Evolutionary conservation across 2,888 invertebrate species (phyloP).

Genomic region (Schizaphis graminum): DNA sequence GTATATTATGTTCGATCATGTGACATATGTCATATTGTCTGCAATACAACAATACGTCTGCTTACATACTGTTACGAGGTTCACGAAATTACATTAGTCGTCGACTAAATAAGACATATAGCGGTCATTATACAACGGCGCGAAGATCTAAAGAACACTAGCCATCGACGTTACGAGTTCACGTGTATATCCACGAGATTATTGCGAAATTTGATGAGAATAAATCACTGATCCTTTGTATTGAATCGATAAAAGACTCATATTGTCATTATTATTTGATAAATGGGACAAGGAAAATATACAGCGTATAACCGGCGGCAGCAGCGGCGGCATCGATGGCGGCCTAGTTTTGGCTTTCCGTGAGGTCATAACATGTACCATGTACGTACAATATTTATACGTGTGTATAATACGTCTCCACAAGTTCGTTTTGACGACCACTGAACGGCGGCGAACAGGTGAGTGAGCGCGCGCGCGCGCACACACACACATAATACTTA

Average conservation of each 20-base stretch:
- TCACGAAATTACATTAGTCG: neutral
- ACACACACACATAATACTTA: neutral
- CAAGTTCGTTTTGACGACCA: conserved; percentile 55
- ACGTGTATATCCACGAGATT: neutral
- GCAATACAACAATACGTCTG: neutral
- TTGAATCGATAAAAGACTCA: conserved; percentile 2
- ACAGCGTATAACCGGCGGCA: neutral
- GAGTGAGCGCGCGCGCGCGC: neutral
- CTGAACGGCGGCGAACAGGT: conserved; percentile 48
- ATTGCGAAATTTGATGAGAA: neutral
- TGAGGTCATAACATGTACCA: conserved; percentile 29
- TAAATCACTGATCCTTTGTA: conserved; percentile 31
- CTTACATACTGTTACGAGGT: neutral
- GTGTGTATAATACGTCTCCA: neutral
- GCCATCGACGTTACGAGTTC: neutral
- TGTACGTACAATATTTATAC: conserved; percentile 44
- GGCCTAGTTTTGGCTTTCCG: conserved; percentile 41
- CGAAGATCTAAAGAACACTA: conserved; percentile 5
- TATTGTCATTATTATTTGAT: conserved; percentile 20
- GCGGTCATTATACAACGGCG: neutral
- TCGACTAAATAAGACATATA: neutral
- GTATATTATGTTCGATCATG: neutral
- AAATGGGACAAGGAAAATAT: conserved; percentile 40
- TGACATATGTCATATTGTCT: neutral
- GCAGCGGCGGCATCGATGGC: neutral